Evolutionary conservation across 1,140 invertebrate genomes (phyloP), one percentile per base, ranked within the genome.

Genomic region (Stegodyphus dumicola): DNA sequence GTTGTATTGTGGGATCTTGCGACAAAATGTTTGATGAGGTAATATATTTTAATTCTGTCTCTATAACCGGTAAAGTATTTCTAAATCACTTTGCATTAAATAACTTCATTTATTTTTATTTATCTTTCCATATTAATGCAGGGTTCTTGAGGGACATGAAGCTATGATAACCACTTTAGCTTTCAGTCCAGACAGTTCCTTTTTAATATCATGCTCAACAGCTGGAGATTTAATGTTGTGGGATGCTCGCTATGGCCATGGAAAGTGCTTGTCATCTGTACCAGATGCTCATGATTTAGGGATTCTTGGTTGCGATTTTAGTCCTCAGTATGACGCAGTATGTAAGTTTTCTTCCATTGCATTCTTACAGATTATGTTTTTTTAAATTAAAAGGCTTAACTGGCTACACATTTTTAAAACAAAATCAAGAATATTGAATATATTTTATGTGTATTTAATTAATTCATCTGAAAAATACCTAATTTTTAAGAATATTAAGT

Each of bases 281-380:
- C 92, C 93, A 77, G 94, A 94, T 89, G 94, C 93, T 87, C 95
- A 95, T 89, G 95, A 96, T 89, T 90, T 95, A 77, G 95, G 95
- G 9, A 93, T 96, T 6, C 91, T 94, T 18, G 92, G 92, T 69
- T 92, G 93, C 87, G 94, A 95, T 88, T 93, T 95, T 89, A 90
- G 90, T 92, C 92, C 11, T 56, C 89, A 89, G 33, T 92, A 90
- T 90, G 90, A 89, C 77, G 66, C 88, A 51, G 87, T 88, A 53
- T 71, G 88, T 88, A 65, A 83, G 86, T 69, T 67, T 71, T 48
- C 33, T 33, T 33, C 33, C 1, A 33, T 33, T 33, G 33, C 33
- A 33, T 33, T 33, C 1, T 33, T 33, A 33, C 33, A 3, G 3
- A 3, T 33, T 33, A 33, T 33, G 33, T 33, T 33, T 33, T 33